Base-by-base conservation (phyloP, 2,113 vertebrate species). In the Archilochus colubris region DNA sequence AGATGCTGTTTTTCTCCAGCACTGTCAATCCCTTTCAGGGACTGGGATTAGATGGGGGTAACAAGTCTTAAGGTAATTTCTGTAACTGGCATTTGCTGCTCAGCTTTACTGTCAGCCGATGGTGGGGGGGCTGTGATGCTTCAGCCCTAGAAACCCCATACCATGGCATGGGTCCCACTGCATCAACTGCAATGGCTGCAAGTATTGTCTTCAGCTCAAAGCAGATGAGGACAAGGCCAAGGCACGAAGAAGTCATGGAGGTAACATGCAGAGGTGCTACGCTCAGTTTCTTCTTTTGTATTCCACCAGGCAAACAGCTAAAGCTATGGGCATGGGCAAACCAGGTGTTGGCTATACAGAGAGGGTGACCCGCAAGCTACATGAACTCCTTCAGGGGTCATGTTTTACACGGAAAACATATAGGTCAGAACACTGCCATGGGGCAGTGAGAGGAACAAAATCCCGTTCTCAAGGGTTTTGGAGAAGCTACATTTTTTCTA, bases 1-100 rank as follows among this genome's bases (percentile, higher is more conserved):
- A 95, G 92, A 76, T 96, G 93, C 82, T 95, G 85, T 61, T 95
- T 66, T 82, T 46, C 46, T 72, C 62, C 61, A 46, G 79, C 14
- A n/a, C 27, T 7, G 5, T 30, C 70, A 85, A 58, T 82, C 92
- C 79, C 68, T 58, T 79, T 88, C 62, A 88, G 79, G n/a, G 36
- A 54, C 9, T 3, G 53, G 86, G 89, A 95, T 96, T 95, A 93
- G 44, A 8, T 17, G 14, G n/a, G 43, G 33, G 64, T 44, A 84
- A 75, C 27, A 2, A 0, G 0, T 58, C 40, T 82, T 89, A 89
- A 96, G 66, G 72, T 66, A 91, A 80, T 88, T 88, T 76, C 51
- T 93, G 40, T 85, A 88, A 95, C 88, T 33, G 48, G 75, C 43
- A 69, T 77, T 89, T 79, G 20, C 24, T 85, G 77, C 59, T 6